Base-by-base conservation (phyloP, 2,113 vertebrate genomes). In the Saguinus midas region DNA sequence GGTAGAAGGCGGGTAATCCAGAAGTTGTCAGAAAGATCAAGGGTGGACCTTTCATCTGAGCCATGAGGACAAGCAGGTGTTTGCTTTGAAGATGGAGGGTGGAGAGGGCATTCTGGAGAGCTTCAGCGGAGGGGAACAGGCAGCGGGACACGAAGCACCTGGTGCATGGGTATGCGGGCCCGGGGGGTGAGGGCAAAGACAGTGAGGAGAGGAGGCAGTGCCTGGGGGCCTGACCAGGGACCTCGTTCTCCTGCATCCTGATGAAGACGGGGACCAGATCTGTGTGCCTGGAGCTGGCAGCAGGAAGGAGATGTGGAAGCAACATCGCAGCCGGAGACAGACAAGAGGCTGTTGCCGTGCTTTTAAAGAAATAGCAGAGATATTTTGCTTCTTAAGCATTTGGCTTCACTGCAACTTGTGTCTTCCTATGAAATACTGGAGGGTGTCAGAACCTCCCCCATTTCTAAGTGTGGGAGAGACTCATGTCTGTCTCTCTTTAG, bases 151-250 rank as follows among this genome's bases (percentile, higher is more conserved):
- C 6, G 70, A 25, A 20, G 43, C 89, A 35, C 50, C 43, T 55
- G 37, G 10, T 17, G 32, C 70, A 2, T 23, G 8, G 25, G 0
- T 1, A 32, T 20, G 8, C 0, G 3, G 11, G 18, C 18, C 10
- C 0, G 3, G 29, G 37, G 4, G 5, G 78, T 27, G 8, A 5
- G 27, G 57, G 64, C 1, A 7, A 52, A 27, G 57, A 32, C 1
- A 16, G 18, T 27, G 17, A 12, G 32, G 29, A 13, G n/a, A 40
- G 3, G 50, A 23, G 3, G 27, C 10, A 8, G 55, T 16, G 23
- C 10, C 58, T 11, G 9, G 68, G 20, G 37, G 37, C 29, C 83
- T 13, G 27, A 72, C 72, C 2, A 3, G 35, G 86, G 25, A 40
- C n/a, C 37, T 0, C 1, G 27, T 29, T 35, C 1, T 3, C 35